Evolutionary conservation across 2,113 vertebrate genomes (phyloP).

Genomic region (Furnarius figulus): DNA sequence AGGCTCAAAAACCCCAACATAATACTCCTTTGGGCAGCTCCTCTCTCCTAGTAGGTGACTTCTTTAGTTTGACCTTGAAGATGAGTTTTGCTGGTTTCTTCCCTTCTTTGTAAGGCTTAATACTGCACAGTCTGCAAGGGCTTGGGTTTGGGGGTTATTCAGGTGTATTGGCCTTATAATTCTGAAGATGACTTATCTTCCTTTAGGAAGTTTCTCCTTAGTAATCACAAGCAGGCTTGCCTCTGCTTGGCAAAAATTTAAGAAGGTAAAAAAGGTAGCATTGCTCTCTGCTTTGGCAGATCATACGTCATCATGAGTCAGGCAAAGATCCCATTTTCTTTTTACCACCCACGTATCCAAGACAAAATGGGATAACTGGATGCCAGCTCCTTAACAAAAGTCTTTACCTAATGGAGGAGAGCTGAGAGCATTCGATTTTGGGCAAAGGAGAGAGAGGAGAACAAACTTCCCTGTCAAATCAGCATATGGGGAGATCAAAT

Average conservation of each 20-base stretch:
- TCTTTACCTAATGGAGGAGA: neutral
- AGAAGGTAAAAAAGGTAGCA: neutral
- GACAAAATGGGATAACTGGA: slow-evolving; percentile 20
- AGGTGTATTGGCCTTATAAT: neutral
- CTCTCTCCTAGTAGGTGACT: neutral
- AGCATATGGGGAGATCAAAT: neutral
- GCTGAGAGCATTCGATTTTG: neutral
- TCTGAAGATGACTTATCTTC: neutral
- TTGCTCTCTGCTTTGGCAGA: neutral
- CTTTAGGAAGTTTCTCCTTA: neutral
- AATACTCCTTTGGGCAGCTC: neutral
- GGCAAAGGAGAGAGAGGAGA: neutral
- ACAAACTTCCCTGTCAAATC: neutral
- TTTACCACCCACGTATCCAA: neutral
- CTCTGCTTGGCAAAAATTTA: neutral
- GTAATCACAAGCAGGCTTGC: neutral
- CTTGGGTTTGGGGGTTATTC: neutral
- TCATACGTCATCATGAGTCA: neutral
- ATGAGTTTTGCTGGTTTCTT: neutral
- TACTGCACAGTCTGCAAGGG: neutral
- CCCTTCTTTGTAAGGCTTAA: neutral
- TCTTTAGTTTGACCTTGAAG: neutral
- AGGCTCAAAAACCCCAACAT: neutral
- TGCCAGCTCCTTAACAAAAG: neutral
- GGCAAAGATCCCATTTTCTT: slow-evolving; percentile 40